Percentiles rank a stretch among this genome's conserved stretches.
These are phyloP conservation scores for Pachycephala philippinensis DNA, from an alignment of 2,113 vertebrate species.

Conservation along the genomic window DNA sequence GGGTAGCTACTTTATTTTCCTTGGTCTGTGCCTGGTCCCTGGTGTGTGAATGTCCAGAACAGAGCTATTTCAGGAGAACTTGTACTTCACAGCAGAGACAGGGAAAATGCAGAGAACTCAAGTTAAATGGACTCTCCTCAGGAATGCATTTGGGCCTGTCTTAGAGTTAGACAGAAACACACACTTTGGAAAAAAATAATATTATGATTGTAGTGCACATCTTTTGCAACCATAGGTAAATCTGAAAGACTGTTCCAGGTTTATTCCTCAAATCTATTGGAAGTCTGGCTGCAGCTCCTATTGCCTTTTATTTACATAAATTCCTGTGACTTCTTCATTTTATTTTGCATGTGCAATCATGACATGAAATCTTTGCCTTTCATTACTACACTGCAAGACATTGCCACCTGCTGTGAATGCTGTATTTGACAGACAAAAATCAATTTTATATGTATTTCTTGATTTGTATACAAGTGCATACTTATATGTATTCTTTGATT, in stretches of 20 bases:
- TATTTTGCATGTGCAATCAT: not conserved
- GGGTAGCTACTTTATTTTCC: not conserved
- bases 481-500: not conserved
- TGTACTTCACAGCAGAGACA: not conserved
- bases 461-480: not conserved
- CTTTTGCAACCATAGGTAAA: not conserved
- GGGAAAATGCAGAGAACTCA: not conserved
- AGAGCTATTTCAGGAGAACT: not conserved
- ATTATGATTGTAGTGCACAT: accelerated
- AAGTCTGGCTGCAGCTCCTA: not conserved
- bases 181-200: not conserved
- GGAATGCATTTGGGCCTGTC: not conserved
- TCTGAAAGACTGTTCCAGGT: not conserved
- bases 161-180: not conserved
- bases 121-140: not conserved
- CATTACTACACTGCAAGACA: not conserved
- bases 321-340: not conserved
- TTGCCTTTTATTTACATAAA: not conserved
- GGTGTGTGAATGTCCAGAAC: not conserved
- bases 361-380: not conserved
- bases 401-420: not conserved
- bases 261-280: not conserved
- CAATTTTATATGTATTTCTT: not conserved
- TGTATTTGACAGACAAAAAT: not conserved
- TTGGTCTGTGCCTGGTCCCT: not conserved